Evolutionary conservation across 2,113 vertebrate species (phyloP), one percentile per base, ranked within the genome.

Genomic region (Pteronura brasiliensis): DNA sequence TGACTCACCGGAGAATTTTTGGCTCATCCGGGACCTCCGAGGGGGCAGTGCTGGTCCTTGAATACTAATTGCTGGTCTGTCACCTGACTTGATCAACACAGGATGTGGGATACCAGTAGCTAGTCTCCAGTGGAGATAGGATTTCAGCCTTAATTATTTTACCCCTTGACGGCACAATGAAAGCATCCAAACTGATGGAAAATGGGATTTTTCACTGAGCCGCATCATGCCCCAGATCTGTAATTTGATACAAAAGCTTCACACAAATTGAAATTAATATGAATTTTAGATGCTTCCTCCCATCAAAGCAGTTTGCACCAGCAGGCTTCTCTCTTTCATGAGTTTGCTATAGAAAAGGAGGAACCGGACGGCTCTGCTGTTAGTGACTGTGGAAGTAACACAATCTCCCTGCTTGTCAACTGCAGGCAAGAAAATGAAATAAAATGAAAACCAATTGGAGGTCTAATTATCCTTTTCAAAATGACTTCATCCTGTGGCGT

Each of bases 221-320:
- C 42, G 74, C 97, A 96, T 98, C 11, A 3, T 98, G 98, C 98
- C 98, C 97, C 96, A 95, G 98, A 97, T 98, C 98, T 1, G 88
- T 99, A 98, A 98, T 99, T 98, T 98, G 98, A 98, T 98, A 98
- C 98, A 98, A 99, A 98, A 98, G 98, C 97, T 97, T 95, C 98
- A 95, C 88, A 89, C 97, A 98, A 98, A 98, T 98, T 98, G 98
- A 98, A 98, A 98, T 98, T 98, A 98, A 99, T 98, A 98, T 98
- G 97, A 88, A 96, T 98, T 99, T 98, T 98, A 95, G 98, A 97
- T 98, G 98, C 95, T 99, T 98, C 97, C 63, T 98, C 95, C 92
- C 91, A 96, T 98, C 96, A 98, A 98, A 98, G 98, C 98, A 96
- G 97, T 98, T 98, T 96, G 93, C 20, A 98, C 97, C 98, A 98